phyloP scores from a whole-genome alignment of 2,888 invertebrate genomes.

The Apamea crenata region DNA sequence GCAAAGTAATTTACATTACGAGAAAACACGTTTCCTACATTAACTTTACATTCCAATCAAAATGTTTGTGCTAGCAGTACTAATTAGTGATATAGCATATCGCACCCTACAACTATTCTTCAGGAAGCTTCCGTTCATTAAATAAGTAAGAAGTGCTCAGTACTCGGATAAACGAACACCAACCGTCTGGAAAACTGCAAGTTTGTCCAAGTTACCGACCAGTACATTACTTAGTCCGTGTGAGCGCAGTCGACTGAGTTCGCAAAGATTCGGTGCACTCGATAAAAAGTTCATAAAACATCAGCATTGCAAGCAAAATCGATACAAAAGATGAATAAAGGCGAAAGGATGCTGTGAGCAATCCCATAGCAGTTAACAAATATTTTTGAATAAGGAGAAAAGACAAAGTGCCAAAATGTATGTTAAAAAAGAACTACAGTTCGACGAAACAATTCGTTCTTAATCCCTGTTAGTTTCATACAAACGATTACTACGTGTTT shows the following conservation, averaged over 20 bases:
- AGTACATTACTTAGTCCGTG: neutral
- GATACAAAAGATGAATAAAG: neutral
- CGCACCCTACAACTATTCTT: constrained; percentile 16
- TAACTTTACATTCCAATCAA: neutral
- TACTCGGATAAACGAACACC: constrained; percentile 8
- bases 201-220: constrained; percentile 23
- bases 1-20: too few relatives aligned
- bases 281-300: neutral
- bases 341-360: neutral
- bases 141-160: constrained; percentile 20
- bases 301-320: neutral
- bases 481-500: neutral
- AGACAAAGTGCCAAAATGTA: neutral
- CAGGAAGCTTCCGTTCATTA: constrained; percentile 1
- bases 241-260: neutral
- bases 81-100: constrained; percentile 24
- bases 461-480: neutral
- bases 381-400: neutral
- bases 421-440: neutral
- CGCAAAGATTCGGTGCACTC: neutral
- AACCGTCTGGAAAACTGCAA: constrained; percentile 16
- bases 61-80: neutral
- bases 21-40: neutral
- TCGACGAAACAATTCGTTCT: neutral
- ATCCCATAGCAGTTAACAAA: neutral